A percentile compares a stretch with the other conserved stretches of the same genome.
Conservation (phyloP, 1,140 invertebrate genomes). For the Mylabris phalerata region DNA sequence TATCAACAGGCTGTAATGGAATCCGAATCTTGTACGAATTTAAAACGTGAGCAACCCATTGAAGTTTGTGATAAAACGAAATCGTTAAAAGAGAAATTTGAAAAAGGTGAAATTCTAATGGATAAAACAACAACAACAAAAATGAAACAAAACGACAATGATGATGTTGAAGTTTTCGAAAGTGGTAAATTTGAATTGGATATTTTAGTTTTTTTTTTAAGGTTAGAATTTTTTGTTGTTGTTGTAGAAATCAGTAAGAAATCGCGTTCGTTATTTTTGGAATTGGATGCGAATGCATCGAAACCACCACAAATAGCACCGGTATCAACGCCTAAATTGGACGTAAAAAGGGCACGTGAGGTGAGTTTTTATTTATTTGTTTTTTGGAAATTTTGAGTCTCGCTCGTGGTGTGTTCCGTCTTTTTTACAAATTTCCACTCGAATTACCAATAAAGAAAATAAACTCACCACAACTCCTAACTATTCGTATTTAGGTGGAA, state of each 20-base stretch:
- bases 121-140: slow-evolving; percentile 48
- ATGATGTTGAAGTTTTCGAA: slow-evolving; percentile 74
- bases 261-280: slow-evolving; percentile 76
- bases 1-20: slow-evolving; percentile 85
- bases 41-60: slow-evolving; percentile 33
- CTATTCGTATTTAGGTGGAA: too few species aligned
- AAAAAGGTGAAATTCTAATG: slow-evolving; percentile 66
- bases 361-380: slow-evolving; percentile 20
- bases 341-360: slow-evolving; percentile 36
- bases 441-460: too few species aligned
- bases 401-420: too few species aligned
- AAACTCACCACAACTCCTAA: too few species aligned
- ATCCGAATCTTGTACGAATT: slow-evolving; percentile 44
- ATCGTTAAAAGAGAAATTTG: slow-evolving; percentile 74
- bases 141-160: slow-evolving; percentile 48
- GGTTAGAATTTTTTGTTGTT: slow-evolving; percentile 14
- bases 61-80: slow-evolving; percentile 54
- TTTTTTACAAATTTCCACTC: too few species aligned
- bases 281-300: slow-evolving; percentile 65
- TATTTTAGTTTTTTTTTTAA: background rate
- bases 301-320: slow-evolving; percentile 44
- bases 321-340: slow-evolving; percentile 41
- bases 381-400: background rate
- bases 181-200: slow-evolving; percentile 53
- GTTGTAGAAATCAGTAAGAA: slow-evolving; percentile 73